Base-by-base conservation (phyloP, 1,140 invertebrate species). In the Ostrea denselamellosa region DNA sequence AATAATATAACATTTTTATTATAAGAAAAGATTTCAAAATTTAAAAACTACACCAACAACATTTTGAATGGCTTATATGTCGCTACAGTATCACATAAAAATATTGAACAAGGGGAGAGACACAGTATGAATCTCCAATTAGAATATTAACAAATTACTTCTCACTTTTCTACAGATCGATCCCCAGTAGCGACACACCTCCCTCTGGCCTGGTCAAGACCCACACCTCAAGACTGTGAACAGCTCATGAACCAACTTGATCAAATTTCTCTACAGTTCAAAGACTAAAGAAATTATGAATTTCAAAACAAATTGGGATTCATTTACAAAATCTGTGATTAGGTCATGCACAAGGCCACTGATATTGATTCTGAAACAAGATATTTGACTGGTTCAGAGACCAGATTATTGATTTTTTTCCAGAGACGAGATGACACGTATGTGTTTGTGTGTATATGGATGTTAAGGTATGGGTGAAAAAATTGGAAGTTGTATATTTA, bases 181-280 rank as follows among this genome's bases (percentile, higher is more conserved):
- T 88, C 91, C 58, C 68, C 91, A 68, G 92, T 92, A 8, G 77
- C 93, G 1, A 93, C 88, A 19, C 94, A 95, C 89, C 85, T 95
- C 10, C 94, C 93, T 19, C 86, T 95, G 51, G 93, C 94, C 10
- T 94, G 93, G 93, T 94, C 93, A 9, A 93, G 92, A 87, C 91
- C 93, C 14, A 87, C 90, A 44, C 25, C 65, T 9, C 77, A 90
- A 85, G 92, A 95, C 51, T 89, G 92, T 22, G 83, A 90, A 44
- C 58, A 90, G 34, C 89, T 95, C 10, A 93, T 94, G 86, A 17
- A 58, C 7, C 91, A 88, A 19, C 68, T 95, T 17, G 92, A 93
- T 58, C 90, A 91, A n/a, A 65, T 94, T 8, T 53, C 89, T 25
- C 22, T 28, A 77, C 68, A 77, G 68, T 77, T 77, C 68, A 77